These are phyloP conservation scores for Hippasteria phrygiana DNA, from an alignment of 53 echinoderm and acorn worm genomes.

Conservation along the genomic window DNA sequence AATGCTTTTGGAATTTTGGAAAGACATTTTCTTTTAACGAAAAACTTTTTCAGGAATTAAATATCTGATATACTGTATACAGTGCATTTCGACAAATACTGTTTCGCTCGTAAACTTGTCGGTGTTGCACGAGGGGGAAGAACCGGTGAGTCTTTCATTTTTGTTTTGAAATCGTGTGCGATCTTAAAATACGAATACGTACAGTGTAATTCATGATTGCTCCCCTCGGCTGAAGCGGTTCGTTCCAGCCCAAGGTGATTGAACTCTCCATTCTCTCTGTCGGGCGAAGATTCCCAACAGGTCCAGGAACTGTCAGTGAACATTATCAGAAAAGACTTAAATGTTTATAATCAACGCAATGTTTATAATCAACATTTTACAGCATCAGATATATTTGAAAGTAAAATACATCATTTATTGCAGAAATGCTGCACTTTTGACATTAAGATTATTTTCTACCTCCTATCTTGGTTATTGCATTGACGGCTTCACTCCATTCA, in stretches of 20 bases:
- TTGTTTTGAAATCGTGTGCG: neutral
- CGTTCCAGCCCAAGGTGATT: neutral
- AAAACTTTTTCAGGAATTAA: too few relatives aligned
- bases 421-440: neutral
- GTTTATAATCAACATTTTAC: neutral
- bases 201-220: neutral
- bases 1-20: too few relatives aligned
- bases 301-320: neutral
- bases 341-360: neutral
- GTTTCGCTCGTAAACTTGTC: neutral
- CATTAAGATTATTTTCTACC: neutral
- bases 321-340: neutral
- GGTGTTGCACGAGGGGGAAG: neutral
- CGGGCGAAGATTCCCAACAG: neutral
- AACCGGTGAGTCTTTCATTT: neutral
- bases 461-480: neutral
- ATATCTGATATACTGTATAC: neutral
- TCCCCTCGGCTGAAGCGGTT: neutral
- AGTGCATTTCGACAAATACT: too few relatives aligned
- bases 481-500: neutral
- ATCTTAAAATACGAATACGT: neutral
- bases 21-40: too few relatives aligned
- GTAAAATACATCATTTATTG: neutral
- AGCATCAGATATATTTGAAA: neutral
- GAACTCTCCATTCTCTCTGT: neutral